These are phyloP conservation scores for Suncus etruscus DNA, from an alignment of 2,113 vertebrate species.

Conservation along the genomic window DNA sequence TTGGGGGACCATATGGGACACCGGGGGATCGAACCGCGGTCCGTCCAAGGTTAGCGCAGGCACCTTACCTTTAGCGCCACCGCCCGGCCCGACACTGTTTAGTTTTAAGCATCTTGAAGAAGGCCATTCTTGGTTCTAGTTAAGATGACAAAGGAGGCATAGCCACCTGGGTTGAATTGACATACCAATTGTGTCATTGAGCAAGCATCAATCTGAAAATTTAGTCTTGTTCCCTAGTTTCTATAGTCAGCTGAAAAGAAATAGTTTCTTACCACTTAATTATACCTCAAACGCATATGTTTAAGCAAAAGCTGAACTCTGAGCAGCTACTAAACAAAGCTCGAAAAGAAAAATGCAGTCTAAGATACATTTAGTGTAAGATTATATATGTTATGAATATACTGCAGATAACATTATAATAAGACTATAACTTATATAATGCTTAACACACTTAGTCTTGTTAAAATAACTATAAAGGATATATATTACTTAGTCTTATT, in stretches of 20 bases:
- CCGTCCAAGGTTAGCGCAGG: too few relatives aligned
- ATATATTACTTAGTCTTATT: not conserved
- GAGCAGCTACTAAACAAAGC: slow-evolving; percentile 1
- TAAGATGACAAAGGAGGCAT: not conserved
- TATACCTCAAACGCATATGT: slow-evolving; percentile 4
- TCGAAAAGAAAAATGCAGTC: too few relatives aligned
- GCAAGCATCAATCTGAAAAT: not conserved
- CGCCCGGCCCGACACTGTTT: too few relatives aligned
- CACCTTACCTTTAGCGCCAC: too few relatives aligned
- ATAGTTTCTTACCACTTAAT: not conserved
- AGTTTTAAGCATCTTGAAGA: not conserved
- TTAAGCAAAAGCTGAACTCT: slow-evolving; percentile 22
- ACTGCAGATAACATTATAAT: too few relatives aligned
- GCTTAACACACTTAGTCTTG: too few relatives aligned
- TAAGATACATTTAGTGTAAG: not conserved
- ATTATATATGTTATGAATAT: not conserved
- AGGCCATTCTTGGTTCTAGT: not conserved
- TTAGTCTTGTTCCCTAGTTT: not conserved
- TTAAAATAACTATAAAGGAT: not conserved
- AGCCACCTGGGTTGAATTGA: not conserved
- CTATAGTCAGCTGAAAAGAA: not conserved
- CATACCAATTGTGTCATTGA: not conserved
- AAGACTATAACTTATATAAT: too few relatives aligned
- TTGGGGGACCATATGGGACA: too few relatives aligned
- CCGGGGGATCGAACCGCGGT: too few relatives aligned